These are phyloP conservation scores for Rhyzopertha dominica DNA, from an alignment of 1,140 invertebrate species.

Conservation along the genomic window DNA sequence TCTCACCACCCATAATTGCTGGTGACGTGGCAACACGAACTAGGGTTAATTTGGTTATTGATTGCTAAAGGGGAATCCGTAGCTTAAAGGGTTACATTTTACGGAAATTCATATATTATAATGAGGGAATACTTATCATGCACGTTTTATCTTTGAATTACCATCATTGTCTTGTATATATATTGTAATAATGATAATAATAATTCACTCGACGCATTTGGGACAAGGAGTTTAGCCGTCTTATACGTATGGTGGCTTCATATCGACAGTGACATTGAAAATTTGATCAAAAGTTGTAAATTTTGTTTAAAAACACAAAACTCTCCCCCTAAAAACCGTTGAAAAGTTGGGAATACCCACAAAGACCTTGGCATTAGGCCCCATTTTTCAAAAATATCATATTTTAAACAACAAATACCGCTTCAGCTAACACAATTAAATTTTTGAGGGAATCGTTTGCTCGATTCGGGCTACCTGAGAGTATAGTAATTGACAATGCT, in stretches of 20 bases:
- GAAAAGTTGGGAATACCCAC: constrained; percentile 31
- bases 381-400: constrained; percentile 28
- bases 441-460: constrained; percentile 8
- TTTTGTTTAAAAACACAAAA: constrained; percentile 20
- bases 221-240: constrained; percentile 48
- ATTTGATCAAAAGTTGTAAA: constrained; percentile 10
- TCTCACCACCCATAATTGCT: constrained; percentile 19
- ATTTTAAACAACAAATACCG: constrained; percentile 25
- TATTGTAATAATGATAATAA: too few relatives aligned
- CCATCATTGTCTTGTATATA: too few relatives aligned
- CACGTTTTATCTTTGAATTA: too few relatives aligned
- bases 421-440: constrained; percentile 13
- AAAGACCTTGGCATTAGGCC: constrained; percentile 31
- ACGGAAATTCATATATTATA: too few relatives aligned
- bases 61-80: too few relatives aligned
- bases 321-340: constrained; percentile 15
- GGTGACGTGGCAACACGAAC: too few relatives aligned
- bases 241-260: constrained; percentile 49
- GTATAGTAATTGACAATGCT: too few relatives aligned
- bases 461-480: too few relatives aligned
- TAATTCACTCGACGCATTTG: too few relatives aligned
- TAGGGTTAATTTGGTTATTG: too few relatives aligned
- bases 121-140: too few relatives aligned
- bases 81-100: too few relatives aligned
- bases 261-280: constrained; percentile 44